Base-by-base conservation (phyloP, 1,140 invertebrate genomes). In the Diachasma alloeum region DNA sequence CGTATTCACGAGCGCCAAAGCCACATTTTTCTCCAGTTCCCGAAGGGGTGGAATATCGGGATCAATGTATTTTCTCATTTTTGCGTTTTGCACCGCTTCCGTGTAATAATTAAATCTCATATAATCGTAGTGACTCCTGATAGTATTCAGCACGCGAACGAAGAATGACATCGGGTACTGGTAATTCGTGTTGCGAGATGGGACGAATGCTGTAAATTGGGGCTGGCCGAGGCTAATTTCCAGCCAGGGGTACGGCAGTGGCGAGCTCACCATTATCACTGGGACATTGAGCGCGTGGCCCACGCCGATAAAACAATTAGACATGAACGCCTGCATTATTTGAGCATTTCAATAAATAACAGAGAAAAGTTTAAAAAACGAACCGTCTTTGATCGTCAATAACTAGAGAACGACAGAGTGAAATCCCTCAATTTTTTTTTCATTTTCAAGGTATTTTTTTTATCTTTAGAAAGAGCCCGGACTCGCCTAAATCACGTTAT, bases 41-140 rank as follows among this genome's bases (percentile, higher is more conserved):
- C 89, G 87, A 36, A 94, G 82, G 1, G 91, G 88, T 0, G 93
- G 93, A 24, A 93, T 81, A 75, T 92, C 87, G 44, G 89, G 79
- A 0, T 92, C 91, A 69, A 92, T 91, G 81, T 92, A 90, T 74
- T 91, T 86, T 68, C 88, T 87, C 24, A 92, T 84, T n/a, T 86
- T 81, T 39, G 86, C 71, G n/a, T 77, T 86, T 72, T 86, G 86
- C 19, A 67, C 66, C 0, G 72, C 36, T 0, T 81, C 79, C 6
- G 83, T 83, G 4, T 79, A 59, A 9, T 10, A 67, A 0, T 68
- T 44, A 74, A 75, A 83, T 0, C 39, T 24, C 1, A 46, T 66
- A n/a, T 74, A 6, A 44, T 76, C 59, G 9, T 56, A 67, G 53
- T 66, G 68, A 72, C 17, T 74, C 74, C 56, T 71, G 4, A 81